Evolutionary conservation across 92 coral and sea anemone genomes (phyloP).

Genomic region (Porites rus): DNA sequence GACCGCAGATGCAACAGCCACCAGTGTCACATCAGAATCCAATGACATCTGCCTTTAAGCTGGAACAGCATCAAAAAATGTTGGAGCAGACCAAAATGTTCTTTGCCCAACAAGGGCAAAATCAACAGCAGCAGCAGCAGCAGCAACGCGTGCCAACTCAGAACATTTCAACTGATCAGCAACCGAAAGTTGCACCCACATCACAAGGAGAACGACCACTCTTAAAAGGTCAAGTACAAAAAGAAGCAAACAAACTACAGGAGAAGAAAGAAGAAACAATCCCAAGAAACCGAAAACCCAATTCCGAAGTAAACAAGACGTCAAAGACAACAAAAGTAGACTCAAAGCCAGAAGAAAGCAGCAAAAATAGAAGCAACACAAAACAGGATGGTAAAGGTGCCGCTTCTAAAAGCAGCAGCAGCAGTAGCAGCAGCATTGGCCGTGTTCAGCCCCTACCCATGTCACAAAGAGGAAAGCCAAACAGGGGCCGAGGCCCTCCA

Average conservation of each 20-base stretch:
- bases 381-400: constrained; percentile 75
- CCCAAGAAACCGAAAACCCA: constrained; percentile 63
- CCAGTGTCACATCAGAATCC: constrained; percentile 55
- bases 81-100: constrained; percentile 82
- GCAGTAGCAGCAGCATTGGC: constrained; percentile 37
- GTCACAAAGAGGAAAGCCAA: constrained; percentile 43
- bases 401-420: constrained; percentile 50
- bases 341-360: constrained; percentile 69
- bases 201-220: constrained; percentile 74
- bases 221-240: constrained; percentile 64
- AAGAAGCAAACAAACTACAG: constrained; percentile 45
- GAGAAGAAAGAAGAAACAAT: constrained; percentile 79
- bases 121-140: constrained; percentile 44
- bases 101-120: constrained; percentile 69
- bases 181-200: constrained; percentile 46
- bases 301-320: constrained; percentile 67
- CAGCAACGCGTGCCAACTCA: constrained; percentile 56
- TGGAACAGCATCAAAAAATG: constrained; percentile 93
- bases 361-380: constrained; percentile 59
- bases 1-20: constrained; percentile 69
- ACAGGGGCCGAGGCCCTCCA: constrained; percentile 65
- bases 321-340: constrained; percentile 78
- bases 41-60: constrained; percentile 72
- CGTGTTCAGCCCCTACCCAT: constrained; percentile 69
- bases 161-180: constrained; percentile 58